Evolutionary conservation across 2,888 invertebrate genomes (phyloP).

Genomic region (Diploptera punctata): DNA sequence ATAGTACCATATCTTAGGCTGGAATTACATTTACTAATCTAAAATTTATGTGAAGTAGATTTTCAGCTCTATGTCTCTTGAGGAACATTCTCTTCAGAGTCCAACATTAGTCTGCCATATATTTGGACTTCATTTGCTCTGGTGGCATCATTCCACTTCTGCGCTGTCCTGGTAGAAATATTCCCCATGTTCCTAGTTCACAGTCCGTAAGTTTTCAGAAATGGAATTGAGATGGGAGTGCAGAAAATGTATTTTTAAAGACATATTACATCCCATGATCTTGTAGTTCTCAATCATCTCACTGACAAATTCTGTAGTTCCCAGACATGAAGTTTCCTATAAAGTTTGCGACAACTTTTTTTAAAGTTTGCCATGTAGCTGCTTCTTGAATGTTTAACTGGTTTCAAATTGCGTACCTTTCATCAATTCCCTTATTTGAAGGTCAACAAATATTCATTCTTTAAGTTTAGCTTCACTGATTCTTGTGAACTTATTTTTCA

Average conservation of each 20-base stretch:
- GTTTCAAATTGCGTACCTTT: background rate
- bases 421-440: background rate
- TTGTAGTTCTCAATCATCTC: background rate
- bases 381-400: background rate
- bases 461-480: conserved; percentile 5
- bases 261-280: conserved; percentile 18
- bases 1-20: no score
- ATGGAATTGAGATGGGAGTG: conserved; percentile 27
- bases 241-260: conserved; percentile 19
- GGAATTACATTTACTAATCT: no score
- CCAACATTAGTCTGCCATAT: conserved; percentile 3
- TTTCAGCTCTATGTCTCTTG: no score
- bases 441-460: background rate
- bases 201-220: conserved; percentile 7
- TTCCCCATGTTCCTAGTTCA: conserved; percentile 9
- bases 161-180: conserved; percentile 6
- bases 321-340: background rate
- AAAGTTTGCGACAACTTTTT: background rate
- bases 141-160: conserved; percentile 1
- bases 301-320: conserved; percentile 9
- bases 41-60: no score
- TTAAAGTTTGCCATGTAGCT: background rate
- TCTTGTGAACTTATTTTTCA: background rate
- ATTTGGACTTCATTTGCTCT: background rate
- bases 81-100: background rate